Base-by-base conservation (phyloP, 2,797 vertebrate species). In the Mallotus villosus region DNA sequence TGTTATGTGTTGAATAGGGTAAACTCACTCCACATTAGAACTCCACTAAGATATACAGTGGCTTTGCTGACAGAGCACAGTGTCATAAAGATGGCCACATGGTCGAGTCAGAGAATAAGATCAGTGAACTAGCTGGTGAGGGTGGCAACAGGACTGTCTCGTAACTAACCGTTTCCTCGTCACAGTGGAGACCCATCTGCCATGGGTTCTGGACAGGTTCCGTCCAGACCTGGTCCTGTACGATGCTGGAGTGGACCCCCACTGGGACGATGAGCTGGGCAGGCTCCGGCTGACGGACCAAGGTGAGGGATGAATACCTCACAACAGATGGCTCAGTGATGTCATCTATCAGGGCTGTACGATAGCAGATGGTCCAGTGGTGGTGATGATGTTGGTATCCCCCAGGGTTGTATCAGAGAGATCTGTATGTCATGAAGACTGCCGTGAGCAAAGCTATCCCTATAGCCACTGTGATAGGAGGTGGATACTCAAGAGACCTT, bases 241-340 rank as follows among this genome's bases (percentile, higher is more conserved):
- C 5, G 89, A 91, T 5, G 88, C 90, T 1, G 89, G 89, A 0
- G 90, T 92, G 0, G 88, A 91, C 82, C 88, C 90, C 68, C 91
- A 92, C 16, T 60, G 74, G 77, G 86, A 92, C 0, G 90, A 91
- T 57, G 86, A 91, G 64, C 85, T 91, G 0, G 87, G 90, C 58
- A 82, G 75, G 24, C 91, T 92, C n/a, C 51, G 68, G 29, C 81
- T 92, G 17, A 90, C 89, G 4, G 88, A 92, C 51, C 77, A 72
- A 70, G 88, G 88, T 84, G 67, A 82, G 72, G 2, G 24, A 12
- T 6, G 22, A n/a, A 22, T n/a, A 62, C 21, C 70, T 21, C 63
- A 21, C 2, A 16, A 1, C 5, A 7, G 2, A 1, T 21, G 3
- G 61, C 41, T 46, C 7, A 2, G 11, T 34, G 24, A 7, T 7